Evolutionary conservation across 2,888 invertebrate species (phyloP), one percentile per base, ranked within the genome.

Genomic region (Papilio demoleus): DNA sequence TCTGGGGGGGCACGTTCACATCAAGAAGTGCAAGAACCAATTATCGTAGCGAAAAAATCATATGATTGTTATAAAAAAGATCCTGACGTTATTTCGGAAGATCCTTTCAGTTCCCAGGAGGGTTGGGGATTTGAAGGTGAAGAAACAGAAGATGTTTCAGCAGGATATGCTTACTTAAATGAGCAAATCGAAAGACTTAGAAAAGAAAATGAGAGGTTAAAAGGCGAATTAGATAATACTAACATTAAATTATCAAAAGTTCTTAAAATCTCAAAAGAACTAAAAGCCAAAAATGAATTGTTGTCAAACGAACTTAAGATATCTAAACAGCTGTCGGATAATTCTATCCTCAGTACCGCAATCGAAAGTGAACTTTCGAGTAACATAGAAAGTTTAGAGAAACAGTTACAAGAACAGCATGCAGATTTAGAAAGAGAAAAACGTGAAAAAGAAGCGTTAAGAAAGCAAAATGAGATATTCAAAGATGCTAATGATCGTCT

Each of bases 181-280:
- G 93, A 94, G 63, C 92, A 93, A 76, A 90, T 96, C n/a, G 84
- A 90, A 34, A 90, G 93, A 66, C 86, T 96, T 5, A 93, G 94
- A 75, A 82, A 88, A 1, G 94, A 95, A 71, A 93, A 94, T 70
- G 92, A 94, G 19, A 87, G 88, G 56, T 83, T 95, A 22, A 88
- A 93, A 68, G 92, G 94, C 66, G 96, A 96, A 75, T 92, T 96
- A 9, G 93, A 94, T 72, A 88, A 94, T 34, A 88, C 94, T 70
- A 95, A 96, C 82, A 86, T 94, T 0, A 97, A 97, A 81, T 94
- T 95, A 36, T 94, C 95, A 1, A 97, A 97, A 88, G 93, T 97
- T 73, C 90, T 98, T 75, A 96, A 96, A 77, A 98, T 97, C 84
- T 87, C 98, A 53, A 98, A 97, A 84, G 96, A 97, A 80, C 94